A percentile compares a stretch with the other conserved stretches of the same genome.
Conservation (phyloP, 2,113 vertebrate genomes). For the Prionailurus bengalensis region DNA sequence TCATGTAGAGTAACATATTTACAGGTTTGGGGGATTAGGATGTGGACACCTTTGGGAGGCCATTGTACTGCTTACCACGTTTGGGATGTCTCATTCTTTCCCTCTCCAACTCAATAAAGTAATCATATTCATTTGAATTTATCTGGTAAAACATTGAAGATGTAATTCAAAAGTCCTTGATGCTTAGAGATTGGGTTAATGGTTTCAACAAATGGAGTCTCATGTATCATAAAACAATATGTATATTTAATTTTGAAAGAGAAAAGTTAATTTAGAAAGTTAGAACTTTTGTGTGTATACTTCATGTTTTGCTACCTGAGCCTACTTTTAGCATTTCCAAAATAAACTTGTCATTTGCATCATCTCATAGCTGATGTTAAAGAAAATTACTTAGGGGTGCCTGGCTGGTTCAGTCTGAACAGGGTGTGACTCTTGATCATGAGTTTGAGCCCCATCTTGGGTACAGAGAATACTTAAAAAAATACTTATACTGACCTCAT, state of each 20-base stretch:
- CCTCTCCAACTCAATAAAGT: conserved; percentile 33
- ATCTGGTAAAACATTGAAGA: conserved; percentile 17
- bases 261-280: conserved; percentile 60
- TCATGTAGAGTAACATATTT: background rate
- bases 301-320: background rate
- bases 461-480: background rate
- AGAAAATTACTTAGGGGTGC: background rate
- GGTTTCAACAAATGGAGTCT: background rate
- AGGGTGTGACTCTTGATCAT: background rate
- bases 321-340: conserved; percentile 50
- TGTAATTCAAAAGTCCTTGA: background rate
- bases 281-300: background rate
- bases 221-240: background rate
- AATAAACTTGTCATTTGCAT: conserved; percentile 60
- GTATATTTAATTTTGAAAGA: conserved; percentile 57
- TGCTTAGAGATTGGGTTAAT: background rate
- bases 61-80: background rate
- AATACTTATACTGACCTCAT: conserved; percentile 42
- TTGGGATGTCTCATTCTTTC: background rate
- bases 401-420: background rate
- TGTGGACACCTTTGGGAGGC: background rate
- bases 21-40: background rate
- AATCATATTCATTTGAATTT: background rate
- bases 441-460: background rate
- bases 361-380: conserved; percentile 56